These are phyloP conservation scores for Charina bottae DNA, from an alignment of 2,113 vertebrate genomes.

Conservation along the genomic window DNA sequence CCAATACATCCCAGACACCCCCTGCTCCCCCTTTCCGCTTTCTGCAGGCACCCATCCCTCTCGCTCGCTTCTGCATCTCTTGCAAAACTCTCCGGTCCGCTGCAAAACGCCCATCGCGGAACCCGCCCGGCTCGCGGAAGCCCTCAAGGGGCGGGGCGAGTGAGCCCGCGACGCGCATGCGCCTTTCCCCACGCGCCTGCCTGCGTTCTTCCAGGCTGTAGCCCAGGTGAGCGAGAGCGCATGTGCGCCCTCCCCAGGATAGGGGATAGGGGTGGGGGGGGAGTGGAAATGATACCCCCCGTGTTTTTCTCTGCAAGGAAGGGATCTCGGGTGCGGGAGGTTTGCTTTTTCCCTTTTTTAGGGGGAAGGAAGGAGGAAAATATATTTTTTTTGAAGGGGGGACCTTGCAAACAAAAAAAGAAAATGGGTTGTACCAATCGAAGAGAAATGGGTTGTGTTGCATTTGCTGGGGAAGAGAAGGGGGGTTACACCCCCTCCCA, in stretches of 20 bases:
- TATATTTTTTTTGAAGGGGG: background rate
- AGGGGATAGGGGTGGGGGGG: background rate
- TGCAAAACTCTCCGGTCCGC: background rate
- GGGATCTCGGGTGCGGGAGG: background rate
- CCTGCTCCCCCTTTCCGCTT: background rate
- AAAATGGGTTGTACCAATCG: background rate
- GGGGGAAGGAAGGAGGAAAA: background rate
- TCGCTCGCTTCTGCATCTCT: background rate
- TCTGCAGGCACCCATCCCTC: background rate
- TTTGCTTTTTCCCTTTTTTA: background rate
- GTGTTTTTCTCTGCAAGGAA: background rate
- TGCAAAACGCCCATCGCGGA: background rate
- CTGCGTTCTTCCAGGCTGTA: background rate
- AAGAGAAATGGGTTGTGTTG: background rate
- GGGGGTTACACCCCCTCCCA: background rate
- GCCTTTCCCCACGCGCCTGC: background rate
- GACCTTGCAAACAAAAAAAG: background rate
- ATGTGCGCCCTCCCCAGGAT: background rate
- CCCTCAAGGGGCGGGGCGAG: background rate
- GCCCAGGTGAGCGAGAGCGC: slow-evolving; percentile 27
- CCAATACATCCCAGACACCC: no score
- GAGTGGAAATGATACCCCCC: no score
- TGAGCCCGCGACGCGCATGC: background rate
- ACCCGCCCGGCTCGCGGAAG: no score
- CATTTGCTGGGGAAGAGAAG: background rate